phyloP scores from a whole-genome alignment of 2,888 invertebrate genomes.

The Timema podura region DNA sequence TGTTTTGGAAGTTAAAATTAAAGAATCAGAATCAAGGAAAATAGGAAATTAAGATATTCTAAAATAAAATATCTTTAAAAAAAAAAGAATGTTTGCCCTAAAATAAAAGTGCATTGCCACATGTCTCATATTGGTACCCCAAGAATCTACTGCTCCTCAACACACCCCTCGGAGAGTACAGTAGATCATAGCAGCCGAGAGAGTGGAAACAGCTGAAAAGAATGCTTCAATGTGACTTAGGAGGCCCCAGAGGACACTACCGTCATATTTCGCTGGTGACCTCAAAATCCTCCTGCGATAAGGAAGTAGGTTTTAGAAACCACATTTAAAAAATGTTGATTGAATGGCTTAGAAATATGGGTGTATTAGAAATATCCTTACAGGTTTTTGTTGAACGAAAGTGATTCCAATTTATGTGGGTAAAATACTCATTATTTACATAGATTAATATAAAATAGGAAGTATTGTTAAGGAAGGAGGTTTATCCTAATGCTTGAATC shows the following conservation, averaged over 20 bases:
- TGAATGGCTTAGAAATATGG: not conserved
- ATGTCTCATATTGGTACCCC: conserved; percentile 42
- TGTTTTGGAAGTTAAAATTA: too few species aligned
- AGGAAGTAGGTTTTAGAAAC: conserved; percentile 45
- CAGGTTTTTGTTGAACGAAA: not conserved
- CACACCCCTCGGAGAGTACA: conserved; percentile 57
- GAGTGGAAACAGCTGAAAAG: conserved; percentile 47
- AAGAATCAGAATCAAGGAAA: too few species aligned
- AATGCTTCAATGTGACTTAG: conserved; percentile 39
- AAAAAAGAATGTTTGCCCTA: too few species aligned
- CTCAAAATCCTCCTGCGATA: conserved; percentile 56
- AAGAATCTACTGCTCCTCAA: conserved; percentile 49
- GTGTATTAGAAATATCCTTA: not conserved
- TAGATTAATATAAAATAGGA: too few species aligned
- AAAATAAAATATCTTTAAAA: too few species aligned
- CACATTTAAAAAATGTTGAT: too few species aligned
- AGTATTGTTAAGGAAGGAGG: too few species aligned
- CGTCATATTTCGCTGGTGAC: conserved; percentile 56
- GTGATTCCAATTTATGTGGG: not conserved
- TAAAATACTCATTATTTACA: not conserved
- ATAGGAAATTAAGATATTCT: too few species aligned
- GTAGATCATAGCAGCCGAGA: conserved; percentile 44
- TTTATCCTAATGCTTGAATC: too few species aligned
- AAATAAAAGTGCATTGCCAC: not conserved
- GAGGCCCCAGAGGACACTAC: conserved; percentile 35